Conservation (phyloP, 2,113 vertebrate genomes). For the Phyllopteryx taeniolatus region DNA sequence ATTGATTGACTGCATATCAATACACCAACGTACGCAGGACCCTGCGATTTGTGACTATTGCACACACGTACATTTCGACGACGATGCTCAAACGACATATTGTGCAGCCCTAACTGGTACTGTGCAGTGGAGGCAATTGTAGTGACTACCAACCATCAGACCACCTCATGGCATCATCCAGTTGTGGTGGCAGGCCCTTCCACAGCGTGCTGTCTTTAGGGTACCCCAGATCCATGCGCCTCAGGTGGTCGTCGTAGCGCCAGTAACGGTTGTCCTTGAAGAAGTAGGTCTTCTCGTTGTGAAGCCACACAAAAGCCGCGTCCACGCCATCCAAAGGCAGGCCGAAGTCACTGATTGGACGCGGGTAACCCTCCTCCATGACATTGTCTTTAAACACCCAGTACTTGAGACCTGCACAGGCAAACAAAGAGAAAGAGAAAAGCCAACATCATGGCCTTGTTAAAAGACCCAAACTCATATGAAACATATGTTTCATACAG, state of each 20-base stretch:
- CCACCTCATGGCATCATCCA: constrained; percentile 94
- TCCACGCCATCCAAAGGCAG: constrained; percentile 85
- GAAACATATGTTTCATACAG: no score
- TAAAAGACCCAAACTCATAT: no score
- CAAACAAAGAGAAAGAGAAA: constrained; percentile 21
- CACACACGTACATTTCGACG: no score
- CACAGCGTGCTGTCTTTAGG: constrained; percentile 83
- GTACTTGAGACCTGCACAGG: constrained; percentile 83
- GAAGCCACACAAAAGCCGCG: constrained; percentile 88
- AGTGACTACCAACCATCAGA: constrained; percentile 82
- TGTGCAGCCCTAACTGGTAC: no score
- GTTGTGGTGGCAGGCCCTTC: constrained; percentile 83
- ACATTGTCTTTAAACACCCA: constrained; percentile 98
- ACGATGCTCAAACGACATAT: no score
- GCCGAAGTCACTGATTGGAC: constrained; percentile 87
- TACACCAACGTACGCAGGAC: no score
- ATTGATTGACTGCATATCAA: no score
- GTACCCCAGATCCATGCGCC: constrained; percentile 87
- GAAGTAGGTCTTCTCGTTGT: constrained; percentile 96
- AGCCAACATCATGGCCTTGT: neutral
- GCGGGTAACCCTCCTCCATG: constrained; percentile 91
- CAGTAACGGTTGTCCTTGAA: constrained; percentile 91
- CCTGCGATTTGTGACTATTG: no score
- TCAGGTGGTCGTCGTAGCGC: constrained; percentile 85
- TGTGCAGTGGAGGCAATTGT: no score